A percentile compares a stretch with the other conserved stretches of the same genome.
These are phyloP conservation scores for Drosophila rubida DNA, from an alignment of 2,888 invertebrate species.

Conservation along the genomic window DNA sequence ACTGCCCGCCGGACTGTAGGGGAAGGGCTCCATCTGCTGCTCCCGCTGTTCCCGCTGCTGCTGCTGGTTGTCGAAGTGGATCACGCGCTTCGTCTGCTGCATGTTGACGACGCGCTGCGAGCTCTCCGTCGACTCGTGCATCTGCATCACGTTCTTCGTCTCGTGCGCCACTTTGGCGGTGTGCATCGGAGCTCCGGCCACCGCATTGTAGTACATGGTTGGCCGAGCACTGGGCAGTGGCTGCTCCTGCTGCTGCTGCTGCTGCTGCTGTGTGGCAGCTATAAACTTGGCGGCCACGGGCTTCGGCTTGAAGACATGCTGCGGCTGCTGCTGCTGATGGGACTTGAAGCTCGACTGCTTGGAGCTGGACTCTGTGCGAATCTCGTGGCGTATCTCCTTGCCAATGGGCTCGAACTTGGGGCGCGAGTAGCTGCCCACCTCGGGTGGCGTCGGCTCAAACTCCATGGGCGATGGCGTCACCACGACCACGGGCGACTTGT, in stretches of 20 bases:
- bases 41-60: slow-evolving; percentile 35
- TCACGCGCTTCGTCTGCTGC: slow-evolving; percentile 89
- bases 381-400: slow-evolving; percentile 83
- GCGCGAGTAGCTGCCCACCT: slow-evolving; percentile 83
- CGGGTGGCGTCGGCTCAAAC: slow-evolving; percentile 86
- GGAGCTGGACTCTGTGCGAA: slow-evolving; percentile 63
- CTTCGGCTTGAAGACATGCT: slow-evolving; percentile 86
- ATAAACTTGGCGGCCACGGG: slow-evolving; percentile 85
- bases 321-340: slow-evolving; percentile 67
- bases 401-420: slow-evolving; percentile 88
- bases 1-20: slow-evolving; percentile 85
- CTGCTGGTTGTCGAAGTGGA: slow-evolving; percentile 87
- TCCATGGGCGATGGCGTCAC: slow-evolving; percentile 86
- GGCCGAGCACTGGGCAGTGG: slow-evolving; percentile 85
- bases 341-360: slow-evolving; percentile 58
- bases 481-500: slow-evolving; percentile 85
- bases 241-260: slow-evolving; percentile 76
- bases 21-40: slow-evolving; percentile 84
- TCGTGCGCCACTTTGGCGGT: slow-evolving; percentile 88
- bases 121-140: slow-evolving; percentile 89
- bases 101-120: slow-evolving; percentile 88
- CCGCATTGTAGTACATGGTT: slow-evolving; percentile 86
- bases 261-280: slow-evolving; percentile 83
- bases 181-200: slow-evolving; percentile 87
- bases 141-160: slow-evolving; percentile 89